Conservation (phyloP, 2,113 vertebrate species). For the Trematocara variabile region DNA sequence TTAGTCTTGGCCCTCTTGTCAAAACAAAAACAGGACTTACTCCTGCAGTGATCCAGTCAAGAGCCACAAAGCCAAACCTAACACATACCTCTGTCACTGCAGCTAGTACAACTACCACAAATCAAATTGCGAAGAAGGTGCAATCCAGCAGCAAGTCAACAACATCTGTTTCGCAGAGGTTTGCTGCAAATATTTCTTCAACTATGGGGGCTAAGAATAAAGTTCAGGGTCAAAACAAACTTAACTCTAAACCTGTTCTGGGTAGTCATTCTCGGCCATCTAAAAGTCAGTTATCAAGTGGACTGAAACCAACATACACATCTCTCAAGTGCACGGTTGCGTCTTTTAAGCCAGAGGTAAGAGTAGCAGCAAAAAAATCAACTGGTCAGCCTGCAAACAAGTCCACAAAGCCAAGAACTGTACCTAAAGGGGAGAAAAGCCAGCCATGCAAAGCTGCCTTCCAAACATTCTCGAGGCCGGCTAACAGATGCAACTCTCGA, state of each 20-base stretch:
- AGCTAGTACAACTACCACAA: background rate
- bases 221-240: background rate
- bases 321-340: background rate
- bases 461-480: fast-evolving
- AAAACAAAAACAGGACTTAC: conserved; percentile 55
- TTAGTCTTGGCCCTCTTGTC: conserved; percentile 34
- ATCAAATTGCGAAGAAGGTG: background rate
- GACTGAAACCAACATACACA: background rate
- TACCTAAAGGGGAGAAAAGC: background rate
- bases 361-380: background rate
- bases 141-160: background rate
- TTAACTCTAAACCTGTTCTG: background rate
- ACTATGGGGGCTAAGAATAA: background rate
- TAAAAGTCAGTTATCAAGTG: background rate
- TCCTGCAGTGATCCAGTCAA: conserved; percentile 33
- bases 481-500: background rate
- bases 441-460: background rate
- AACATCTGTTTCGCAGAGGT: background rate
- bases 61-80: background rate
- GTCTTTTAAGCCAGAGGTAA: background rate
- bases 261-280: background rate
- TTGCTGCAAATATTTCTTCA: background rate
- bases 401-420: background rate
- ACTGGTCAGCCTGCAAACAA: background rate
- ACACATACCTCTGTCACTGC: background rate